Evolutionary conservation across 2,797 vertebrate genomes (phyloP).

Genomic region (Amphiprion clarkii): DNA sequence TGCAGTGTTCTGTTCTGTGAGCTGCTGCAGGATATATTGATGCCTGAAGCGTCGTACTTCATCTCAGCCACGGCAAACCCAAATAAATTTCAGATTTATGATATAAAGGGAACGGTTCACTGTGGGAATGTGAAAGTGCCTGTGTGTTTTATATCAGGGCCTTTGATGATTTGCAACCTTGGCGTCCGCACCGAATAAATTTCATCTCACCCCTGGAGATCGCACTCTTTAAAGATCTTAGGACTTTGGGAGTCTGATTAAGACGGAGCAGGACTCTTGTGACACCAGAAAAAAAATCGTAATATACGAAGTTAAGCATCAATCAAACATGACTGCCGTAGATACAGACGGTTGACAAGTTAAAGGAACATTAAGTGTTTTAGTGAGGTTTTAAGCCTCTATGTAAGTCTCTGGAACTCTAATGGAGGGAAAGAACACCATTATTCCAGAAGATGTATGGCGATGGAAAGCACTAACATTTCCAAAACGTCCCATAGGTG

Average conservation of each 20-base stretch:
- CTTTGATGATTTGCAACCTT: conserved; percentile 33
- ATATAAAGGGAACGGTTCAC: not conserved
- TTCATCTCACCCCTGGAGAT: conserved; percentile 17
- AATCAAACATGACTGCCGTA: not conserved
- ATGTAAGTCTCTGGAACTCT: too few species aligned
- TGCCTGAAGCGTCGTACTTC: conserved; percentile 23
- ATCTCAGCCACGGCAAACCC: conserved; percentile 19
- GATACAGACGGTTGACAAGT: too few species aligned
- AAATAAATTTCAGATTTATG: conserved; percentile 42
- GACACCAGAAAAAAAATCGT: not conserved
- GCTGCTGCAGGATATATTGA: conserved; percentile 26
- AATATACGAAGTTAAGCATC: conserved; percentile 3
- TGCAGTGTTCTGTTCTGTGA: not conserved
- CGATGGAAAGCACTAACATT: too few species aligned
- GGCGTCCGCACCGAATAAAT: conserved; percentile 1
- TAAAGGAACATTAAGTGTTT: too few species aligned
- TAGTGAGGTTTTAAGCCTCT: too few species aligned
- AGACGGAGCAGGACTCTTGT: not conserved
- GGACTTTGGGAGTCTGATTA: conserved; percentile 28
- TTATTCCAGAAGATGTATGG: too few species aligned
- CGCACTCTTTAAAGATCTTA: conserved; percentile 9
- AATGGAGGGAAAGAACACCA: too few species aligned
- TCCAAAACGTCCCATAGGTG: too few species aligned
- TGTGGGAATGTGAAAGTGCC: conserved; percentile 25
- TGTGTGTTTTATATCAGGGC: conserved; percentile 39